phyloP scores from a whole-genome alignment of 2,797 vertebrate species.

The Carcharodon carcharias region DNA sequence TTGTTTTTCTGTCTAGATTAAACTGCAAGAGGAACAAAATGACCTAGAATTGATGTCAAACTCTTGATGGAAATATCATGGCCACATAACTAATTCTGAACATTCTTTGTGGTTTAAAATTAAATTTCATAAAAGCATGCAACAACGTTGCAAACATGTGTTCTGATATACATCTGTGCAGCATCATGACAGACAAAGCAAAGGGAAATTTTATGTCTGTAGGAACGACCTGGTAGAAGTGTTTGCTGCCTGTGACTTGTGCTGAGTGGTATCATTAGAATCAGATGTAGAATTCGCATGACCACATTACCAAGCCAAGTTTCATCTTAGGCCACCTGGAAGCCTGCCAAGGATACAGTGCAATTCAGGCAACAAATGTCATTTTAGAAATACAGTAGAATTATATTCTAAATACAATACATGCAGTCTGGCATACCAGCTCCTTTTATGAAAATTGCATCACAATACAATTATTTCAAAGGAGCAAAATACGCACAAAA shows the following conservation, averaged over 20 bases:
- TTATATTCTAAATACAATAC: background rate
- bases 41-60: background rate
- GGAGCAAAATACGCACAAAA: background rate
- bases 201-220: background rate
- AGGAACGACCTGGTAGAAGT: background rate
- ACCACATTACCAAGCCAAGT: background rate
- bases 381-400: background rate
- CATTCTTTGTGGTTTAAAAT: conserved; percentile 24
- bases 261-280: background rate
- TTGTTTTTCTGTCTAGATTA: background rate
- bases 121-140: background rate
- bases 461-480: background rate
- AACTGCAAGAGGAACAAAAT: background rate
- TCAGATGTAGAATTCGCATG: background rate
- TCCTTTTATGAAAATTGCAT: background rate
- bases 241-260: background rate
- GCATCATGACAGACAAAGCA: background rate
- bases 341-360: background rate
- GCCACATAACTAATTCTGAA: conserved; percentile 16
- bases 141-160: background rate
- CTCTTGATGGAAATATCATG: background rate
- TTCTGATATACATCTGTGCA: conserved; percentile 9
- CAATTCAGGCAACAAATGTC: background rate
- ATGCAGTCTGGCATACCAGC: background rate
- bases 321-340: background rate